Evolutionary conservation across 2,113 vertebrate species (phyloP).

Genomic region (Hemiprocne comata): DNA sequence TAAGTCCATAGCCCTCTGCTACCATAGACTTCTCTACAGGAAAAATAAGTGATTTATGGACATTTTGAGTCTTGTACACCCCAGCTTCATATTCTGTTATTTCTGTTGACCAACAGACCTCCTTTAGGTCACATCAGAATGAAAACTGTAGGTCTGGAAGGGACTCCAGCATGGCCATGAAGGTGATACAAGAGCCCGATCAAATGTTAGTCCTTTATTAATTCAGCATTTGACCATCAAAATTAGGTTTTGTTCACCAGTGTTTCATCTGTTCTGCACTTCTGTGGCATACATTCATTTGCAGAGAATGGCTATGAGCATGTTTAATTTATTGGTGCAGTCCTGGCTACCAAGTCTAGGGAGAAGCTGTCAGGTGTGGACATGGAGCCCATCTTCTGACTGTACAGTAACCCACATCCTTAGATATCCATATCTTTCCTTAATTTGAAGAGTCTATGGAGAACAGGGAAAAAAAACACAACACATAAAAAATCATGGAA

Average conservation of each 20-base stretch:
- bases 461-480: neutral
- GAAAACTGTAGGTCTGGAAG: neutral
- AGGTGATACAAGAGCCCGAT: neutral
- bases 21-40: neutral
- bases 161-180: neutral
- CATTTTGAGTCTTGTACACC: neutral
- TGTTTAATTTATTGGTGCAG: neutral
- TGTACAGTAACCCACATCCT: neutral
- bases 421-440: neutral
- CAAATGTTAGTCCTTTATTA: neutral
- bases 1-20: neutral
- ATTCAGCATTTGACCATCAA: neutral
- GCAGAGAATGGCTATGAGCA: neutral
- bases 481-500: too few species aligned
- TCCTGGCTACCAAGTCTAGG: neutral
- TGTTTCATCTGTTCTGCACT: neutral
- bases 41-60: neutral
- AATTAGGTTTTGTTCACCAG: neutral
- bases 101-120: neutral
- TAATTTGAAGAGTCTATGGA: neutral
- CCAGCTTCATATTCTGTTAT: neutral
- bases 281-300: neutral
- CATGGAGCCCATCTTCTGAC: neutral
- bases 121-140: neutral
- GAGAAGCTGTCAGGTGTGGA: neutral